These are phyloP conservation scores for Zoanthus solanderi DNA, from an alignment of 92 coral and sea anemone species.

Conservation along the genomic window DNA sequence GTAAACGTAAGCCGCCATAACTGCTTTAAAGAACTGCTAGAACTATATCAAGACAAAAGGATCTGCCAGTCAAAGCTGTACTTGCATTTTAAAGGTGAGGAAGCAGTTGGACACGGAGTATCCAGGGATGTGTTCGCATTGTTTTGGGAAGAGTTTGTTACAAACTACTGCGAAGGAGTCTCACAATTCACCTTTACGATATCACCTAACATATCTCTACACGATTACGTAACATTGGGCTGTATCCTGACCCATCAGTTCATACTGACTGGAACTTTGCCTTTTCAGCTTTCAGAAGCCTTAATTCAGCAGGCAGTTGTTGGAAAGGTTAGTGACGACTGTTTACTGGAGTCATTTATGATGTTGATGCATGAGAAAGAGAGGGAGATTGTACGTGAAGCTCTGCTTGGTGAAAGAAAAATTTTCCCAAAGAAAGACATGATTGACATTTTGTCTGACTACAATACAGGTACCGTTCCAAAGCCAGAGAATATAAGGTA, in stretches of 20 bases:
- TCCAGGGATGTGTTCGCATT: too few relatives aligned
- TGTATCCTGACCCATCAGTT: constrained; percentile 70
- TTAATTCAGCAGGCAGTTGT: constrained; percentile 66
- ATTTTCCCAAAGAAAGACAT: constrained; percentile 61
- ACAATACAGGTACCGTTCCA: constrained; percentile 58
- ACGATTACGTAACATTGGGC: too few relatives aligned
- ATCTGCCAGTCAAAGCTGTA: too few relatives aligned
- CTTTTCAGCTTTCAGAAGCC: constrained; percentile 71
- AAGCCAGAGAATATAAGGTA: constrained; percentile 54
- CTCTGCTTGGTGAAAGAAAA: constrained; percentile 12
- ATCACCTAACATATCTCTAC: too few relatives aligned
- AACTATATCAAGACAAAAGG: too few relatives aligned
- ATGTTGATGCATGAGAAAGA: constrained; percentile 65
- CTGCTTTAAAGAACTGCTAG: constrained; percentile 68
- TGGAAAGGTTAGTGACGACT: constrained; percentile 71
- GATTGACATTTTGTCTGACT: constrained; percentile 65
- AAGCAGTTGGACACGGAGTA: too few relatives aligned
- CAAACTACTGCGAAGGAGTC: too few relatives aligned
- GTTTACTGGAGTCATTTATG: constrained; percentile 68
- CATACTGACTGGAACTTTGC: constrained; percentile 68
- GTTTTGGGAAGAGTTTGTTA: too few relatives aligned
- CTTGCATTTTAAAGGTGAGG: too few relatives aligned
- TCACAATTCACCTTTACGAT: too few relatives aligned
- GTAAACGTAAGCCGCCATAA: constrained; percentile 51
- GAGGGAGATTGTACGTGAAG: constrained; percentile 49